Base-by-base conservation (phyloP, 2,113 vertebrate genomes). In the Callocephalon fimbriatum region DNA sequence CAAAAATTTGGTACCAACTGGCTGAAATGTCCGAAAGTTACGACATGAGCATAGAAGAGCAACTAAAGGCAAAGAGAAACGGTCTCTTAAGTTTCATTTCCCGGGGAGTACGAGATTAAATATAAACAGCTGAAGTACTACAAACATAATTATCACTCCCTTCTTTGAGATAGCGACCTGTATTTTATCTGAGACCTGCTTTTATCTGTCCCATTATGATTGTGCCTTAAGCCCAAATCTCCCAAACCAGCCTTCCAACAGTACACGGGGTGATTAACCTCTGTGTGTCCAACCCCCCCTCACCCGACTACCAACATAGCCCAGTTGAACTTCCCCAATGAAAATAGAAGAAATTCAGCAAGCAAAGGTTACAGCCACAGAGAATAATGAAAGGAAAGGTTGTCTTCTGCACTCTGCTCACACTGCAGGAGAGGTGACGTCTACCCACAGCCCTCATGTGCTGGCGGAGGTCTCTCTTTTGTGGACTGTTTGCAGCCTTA, bases 91-190 rank as follows among this genome's bases (percentile, higher is more conserved):
- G 7, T 94, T 86, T 77, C 9, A 5, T 67, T 84, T 96, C 80
- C 51, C 3, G 3, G 47, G 35, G 86, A 95, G 68, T 75, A 95
- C 65, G 67, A 74, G 59, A 77, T 92, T 67, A 91, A 95, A 88
- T 66, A 92, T 32, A 73, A 93, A 93, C 91, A 91, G 31, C 3
- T 1, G 47, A 92, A 92, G 91, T 78, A 96, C 83, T 93, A 91
- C 70, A 96, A 94, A 93, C 56, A 63, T 48, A 81, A 95, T 86
- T 96, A 97, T 96, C 95, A 80, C n/a, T 88, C 72, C 79, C 88
- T 95, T 79, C 88, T 93, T 47, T 27, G 42, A 94, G 91, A 94
- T 65, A 91, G 54, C 45, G n/a, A 68, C 68, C 38, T 63, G 63
- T 59, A 54, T 68, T 95, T 94, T 89, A 93, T 89, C 86, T 53